Evolutionary conservation across 2,113 vertebrate species (phyloP).

Genomic region (Muscicapa adusta): DNA sequence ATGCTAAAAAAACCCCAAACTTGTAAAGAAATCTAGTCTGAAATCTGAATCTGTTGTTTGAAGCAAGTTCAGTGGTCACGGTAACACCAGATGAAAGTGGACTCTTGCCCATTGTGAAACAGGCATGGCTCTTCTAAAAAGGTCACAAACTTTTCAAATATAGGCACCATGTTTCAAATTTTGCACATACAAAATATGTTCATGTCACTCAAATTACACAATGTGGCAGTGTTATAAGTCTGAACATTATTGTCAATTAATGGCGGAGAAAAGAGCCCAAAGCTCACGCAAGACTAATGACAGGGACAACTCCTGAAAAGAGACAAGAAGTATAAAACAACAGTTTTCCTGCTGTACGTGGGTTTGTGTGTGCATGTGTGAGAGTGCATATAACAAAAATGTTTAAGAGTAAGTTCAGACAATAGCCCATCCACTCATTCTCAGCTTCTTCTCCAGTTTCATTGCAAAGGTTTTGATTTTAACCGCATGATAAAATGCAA

Average conservation of each 20-base stretch:
- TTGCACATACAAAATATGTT: slow-evolving; percentile 75
- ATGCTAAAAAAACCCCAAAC: slow-evolving; percentile 65
- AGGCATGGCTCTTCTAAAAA: slow-evolving; percentile 73
- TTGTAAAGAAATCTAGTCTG: slow-evolving; percentile 66
- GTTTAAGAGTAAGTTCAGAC: slow-evolving; percentile 63
- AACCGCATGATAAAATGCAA: slow-evolving; percentile 54
- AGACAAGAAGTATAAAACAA: slow-evolving; percentile 72
- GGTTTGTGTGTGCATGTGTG: slow-evolving; percentile 62
- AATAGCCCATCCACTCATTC: slow-evolving; percentile 53
- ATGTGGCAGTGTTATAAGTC: slow-evolving; percentile 80
- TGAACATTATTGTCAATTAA: slow-evolving; percentile 75
- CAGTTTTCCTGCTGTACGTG: slow-evolving; percentile 51
- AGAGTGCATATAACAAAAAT: slow-evolving; percentile 64
- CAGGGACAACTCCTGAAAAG: slow-evolving; percentile 61
- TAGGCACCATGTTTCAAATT: slow-evolving; percentile 85
- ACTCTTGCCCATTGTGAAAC: slow-evolving; percentile 53
- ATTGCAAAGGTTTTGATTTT: slow-evolving; percentile 51
- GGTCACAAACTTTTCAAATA: slow-evolving; percentile 73
- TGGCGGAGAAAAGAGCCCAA: slow-evolving; percentile 56
- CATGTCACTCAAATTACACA: slow-evolving; percentile 79
- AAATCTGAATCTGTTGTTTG: slow-evolving; percentile 62
- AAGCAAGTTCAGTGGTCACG: slow-evolving; percentile 64
- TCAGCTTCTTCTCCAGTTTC: slow-evolving; percentile 54
- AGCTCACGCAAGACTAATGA: slow-evolving; percentile 62
- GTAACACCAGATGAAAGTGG: slow-evolving; percentile 61